Percentiles rank a stretch among this genome's conserved stretches.
Conservation (phyloP, 2,113 vertebrate species). For the Pangasianodon hypophthalmus region DNA sequence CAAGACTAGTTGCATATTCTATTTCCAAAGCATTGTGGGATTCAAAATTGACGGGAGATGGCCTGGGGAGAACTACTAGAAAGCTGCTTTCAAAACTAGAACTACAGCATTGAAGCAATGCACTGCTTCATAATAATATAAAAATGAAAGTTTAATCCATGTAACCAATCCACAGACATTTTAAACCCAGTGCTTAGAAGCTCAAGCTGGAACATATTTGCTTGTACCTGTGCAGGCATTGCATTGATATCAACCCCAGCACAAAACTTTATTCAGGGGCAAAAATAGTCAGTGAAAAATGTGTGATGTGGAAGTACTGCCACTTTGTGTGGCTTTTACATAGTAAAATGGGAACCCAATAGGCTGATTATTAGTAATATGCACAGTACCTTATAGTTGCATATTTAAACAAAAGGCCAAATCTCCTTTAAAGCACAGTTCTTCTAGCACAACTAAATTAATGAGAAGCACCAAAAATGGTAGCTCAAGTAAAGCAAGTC, state of each 20-base stretch:
- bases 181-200: conserved; percentile 24
- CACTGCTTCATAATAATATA: conserved; percentile 4
- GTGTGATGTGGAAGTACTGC: not conserved
- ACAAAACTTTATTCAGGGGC: conserved; percentile 12
- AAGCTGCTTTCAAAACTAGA: conserved; percentile 28
- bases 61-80: conserved; percentile 13
- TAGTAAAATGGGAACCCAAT: not conserved
- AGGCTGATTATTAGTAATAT: no score
- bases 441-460: not conserved
- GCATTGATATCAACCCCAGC: not conserved
- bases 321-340: not conserved
- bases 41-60: conserved; percentile 17
- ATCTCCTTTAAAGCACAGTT: not conserved
- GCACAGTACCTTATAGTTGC: no score
- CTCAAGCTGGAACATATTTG: conserved; percentile 1
- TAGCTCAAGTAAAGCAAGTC: not conserved
- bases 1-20: conserved; percentile 22
- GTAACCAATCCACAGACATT: conserved; percentile 9
- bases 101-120: conserved; percentile 21
- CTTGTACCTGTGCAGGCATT: not conserved
- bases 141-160: conserved; percentile 37
- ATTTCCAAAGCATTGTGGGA: conserved; percentile 12
- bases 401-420: conserved; percentile 1
- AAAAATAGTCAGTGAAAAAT: conserved; percentile 8
- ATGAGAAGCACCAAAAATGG: not conserved